Percentiles rank a stretch among this genome's conserved stretches.
phyloP scores from a whole-genome alignment of 2,888 invertebrate genomes.

The Mythimna pallens region DNA sequence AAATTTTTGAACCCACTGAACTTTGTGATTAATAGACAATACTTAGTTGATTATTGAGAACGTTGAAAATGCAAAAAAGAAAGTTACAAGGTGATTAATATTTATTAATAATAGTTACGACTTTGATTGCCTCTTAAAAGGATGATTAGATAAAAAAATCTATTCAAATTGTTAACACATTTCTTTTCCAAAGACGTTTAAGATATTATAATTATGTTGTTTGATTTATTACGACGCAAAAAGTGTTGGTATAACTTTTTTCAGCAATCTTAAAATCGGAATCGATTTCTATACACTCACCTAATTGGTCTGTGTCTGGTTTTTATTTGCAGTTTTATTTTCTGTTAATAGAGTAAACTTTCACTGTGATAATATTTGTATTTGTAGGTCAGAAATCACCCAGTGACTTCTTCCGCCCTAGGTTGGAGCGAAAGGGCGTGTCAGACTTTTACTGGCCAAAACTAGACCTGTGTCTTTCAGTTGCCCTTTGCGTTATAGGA shows the following conservation, averaged over 20 bases:
- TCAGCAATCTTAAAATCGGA: slow-evolving; percentile 24
- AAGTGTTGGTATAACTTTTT: slow-evolving; percentile 42
- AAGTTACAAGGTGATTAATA: slow-evolving; percentile 24
- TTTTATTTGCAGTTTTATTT: slow-evolving; percentile 28
- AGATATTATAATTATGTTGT: slow-evolving; percentile 25
- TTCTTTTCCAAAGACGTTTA: slow-evolving; percentile 1
- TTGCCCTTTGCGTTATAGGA: too few relatives aligned
- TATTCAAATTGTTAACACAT: slow-evolving; percentile 14
- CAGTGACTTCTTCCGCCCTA: too few relatives aligned
- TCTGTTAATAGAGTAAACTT: slow-evolving; percentile 33
- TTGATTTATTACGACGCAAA: slow-evolving; percentile 37
- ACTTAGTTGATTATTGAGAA: background rate
- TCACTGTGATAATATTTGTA: slow-evolving; percentile 29
- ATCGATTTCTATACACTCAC: slow-evolving; percentile 57
- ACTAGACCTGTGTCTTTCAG: too few relatives aligned
- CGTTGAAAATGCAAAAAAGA: slow-evolving; percentile 11
- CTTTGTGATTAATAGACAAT: background rate
- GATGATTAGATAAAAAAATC: slow-evolving; percentile 7
- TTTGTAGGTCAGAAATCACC: too few relatives aligned
- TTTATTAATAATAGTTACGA: slow-evolving; percentile 25
- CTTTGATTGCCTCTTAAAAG: slow-evolving; percentile 16
- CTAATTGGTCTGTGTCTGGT: slow-evolving; percentile 48
- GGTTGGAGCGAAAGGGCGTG: too few relatives aligned
- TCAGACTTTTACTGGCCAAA: too few relatives aligned
- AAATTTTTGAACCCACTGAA: background rate